Evolutionary conservation across 2,797 vertebrate species (phyloP).

Genomic region (Dendrocincla fuliginosa): DNA sequence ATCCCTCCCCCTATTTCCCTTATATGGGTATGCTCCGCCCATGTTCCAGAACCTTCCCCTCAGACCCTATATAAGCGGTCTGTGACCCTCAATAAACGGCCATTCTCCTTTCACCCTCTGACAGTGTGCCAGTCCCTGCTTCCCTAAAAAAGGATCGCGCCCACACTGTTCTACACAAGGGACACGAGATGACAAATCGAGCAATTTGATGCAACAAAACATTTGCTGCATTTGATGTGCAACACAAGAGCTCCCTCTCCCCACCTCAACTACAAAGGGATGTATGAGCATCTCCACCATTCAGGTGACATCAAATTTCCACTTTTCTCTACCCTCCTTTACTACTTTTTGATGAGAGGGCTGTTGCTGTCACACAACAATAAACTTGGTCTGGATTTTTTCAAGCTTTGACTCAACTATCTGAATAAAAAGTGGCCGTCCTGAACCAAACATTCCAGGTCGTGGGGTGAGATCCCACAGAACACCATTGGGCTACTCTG

Average conservation of each 20-base stretch:
- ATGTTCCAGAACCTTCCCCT: too few relatives aligned
- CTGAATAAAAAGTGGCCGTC: background rate
- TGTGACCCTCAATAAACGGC: too few relatives aligned
- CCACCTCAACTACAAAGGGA: background rate
- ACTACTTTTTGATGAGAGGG: background rate
- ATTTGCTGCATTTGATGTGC: fast-evolving
- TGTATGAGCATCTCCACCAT: fast-evolving
- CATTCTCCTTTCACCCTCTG: too few relatives aligned
- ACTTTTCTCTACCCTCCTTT: background rate
- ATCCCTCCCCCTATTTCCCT: too few relatives aligned
- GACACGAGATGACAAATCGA: fast-evolving
- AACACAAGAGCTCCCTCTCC: background rate
- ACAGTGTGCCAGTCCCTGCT: too few relatives aligned
- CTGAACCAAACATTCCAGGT: background rate
- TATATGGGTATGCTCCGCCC: too few relatives aligned
- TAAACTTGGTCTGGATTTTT: background rate
- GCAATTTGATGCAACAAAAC: too few relatives aligned
- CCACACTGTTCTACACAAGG: background rate
- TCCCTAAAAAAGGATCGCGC: too few relatives aligned
- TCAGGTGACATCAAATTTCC: background rate
- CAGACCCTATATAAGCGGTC: too few relatives aligned
- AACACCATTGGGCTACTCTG: too few relatives aligned
- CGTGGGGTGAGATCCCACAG: background rate
- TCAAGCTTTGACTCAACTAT: background rate
- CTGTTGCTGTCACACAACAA: background rate